Evolutionary conservation across 2,888 invertebrate species (phyloP).

Genomic region (Melanostoma mellinum): DNA sequence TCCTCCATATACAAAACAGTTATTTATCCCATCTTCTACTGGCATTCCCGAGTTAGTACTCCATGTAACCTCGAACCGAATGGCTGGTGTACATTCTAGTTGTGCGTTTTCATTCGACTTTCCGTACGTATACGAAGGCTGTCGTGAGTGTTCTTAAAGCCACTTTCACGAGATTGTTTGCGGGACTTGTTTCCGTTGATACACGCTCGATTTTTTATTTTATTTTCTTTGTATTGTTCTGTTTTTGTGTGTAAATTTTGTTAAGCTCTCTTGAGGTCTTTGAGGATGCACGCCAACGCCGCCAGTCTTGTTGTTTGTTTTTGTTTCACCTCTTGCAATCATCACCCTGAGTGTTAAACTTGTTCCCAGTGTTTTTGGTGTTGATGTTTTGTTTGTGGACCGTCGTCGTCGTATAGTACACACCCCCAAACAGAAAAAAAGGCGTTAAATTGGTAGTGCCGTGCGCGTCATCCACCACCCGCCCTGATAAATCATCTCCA

Average conservation of each 20-base stretch:
- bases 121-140: slow-evolving; percentile 24
- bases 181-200: slow-evolving; percentile 32
- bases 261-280: slow-evolving; percentile 39
- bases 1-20: slow-evolving; percentile 40
- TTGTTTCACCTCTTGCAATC: slow-evolving; percentile 33
- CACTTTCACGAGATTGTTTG: slow-evolving; percentile 24
- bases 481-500: slow-evolving; percentile 55
- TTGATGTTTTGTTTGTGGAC: slow-evolving; percentile 23
- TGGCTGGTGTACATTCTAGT: slow-evolving; percentile 54
- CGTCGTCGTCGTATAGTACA: not conserved
- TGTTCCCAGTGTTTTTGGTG: slow-evolving; percentile 27
- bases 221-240: slow-evolving; percentile 1
- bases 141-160: slow-evolving; percentile 33
- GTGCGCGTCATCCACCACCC: not conserved
- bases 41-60: slow-evolving; percentile 64
- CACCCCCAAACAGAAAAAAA: slow-evolving; percentile 21
- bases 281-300: slow-evolving; percentile 50
- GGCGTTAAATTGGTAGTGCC: slow-evolving; percentile 37
- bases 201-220: slow-evolving; percentile 22
- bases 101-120: slow-evolving; percentile 39
- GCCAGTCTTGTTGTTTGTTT: slow-evolving; percentile 33
- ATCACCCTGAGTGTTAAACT: slow-evolving; percentile 44
- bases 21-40: slow-evolving; percentile 70
- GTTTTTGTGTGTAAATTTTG: not conserved
- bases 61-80: slow-evolving; percentile 65